A percentile compares a stretch with the other conserved stretches of the same genome.
Conservation (phyloP, 23 tunicate genomes). For the Corella eumyota region DNA sequence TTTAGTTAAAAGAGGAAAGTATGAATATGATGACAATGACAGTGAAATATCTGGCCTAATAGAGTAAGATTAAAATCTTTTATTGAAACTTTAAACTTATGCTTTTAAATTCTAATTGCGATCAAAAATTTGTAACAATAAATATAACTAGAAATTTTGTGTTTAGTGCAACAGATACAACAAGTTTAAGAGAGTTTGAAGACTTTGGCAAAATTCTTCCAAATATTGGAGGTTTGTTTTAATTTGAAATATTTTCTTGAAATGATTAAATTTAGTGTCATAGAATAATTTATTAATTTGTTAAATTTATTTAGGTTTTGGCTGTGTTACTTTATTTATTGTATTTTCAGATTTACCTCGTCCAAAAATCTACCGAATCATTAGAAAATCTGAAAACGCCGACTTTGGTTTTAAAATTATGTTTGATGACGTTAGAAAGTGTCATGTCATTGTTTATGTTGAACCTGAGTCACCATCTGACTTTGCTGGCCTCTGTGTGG, state of each 20-base stretch:
- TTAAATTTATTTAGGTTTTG: not conserved
- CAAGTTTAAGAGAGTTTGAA: not conserved
- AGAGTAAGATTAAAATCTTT: too few species aligned
- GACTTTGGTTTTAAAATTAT: slow-evolving; percentile 46
- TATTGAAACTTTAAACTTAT: too few species aligned
- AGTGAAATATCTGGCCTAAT: slow-evolving; percentile 38
- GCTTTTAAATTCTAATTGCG: not conserved
- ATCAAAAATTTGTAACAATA: not conserved
- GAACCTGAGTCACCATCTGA: slow-evolving; percentile 61
- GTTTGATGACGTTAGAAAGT: slow-evolving; percentile 57
- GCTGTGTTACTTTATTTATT: not conserved
- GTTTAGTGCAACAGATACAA: not conserved
- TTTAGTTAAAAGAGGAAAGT: slow-evolving; percentile 28
- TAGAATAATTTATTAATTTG: not conserved
- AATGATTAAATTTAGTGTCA: not conserved
- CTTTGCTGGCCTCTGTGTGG: slow-evolving; percentile 61
- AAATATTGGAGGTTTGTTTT: slow-evolving; percentile 10
- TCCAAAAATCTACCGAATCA: slow-evolving; percentile 74
- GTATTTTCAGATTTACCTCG: slow-evolving; percentile 55
- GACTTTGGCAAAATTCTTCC: slow-evolving; percentile 10
- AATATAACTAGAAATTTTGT: not conserved
- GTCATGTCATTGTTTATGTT: slow-evolving; percentile 33
- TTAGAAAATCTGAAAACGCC: slow-evolving; percentile 10
- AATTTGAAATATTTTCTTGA: not conserved
- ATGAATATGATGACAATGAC: slow-evolving; percentile 26